Evolutionary conservation across 2,797 vertebrate species (phyloP).

Genomic region (Geotrypetes seraphini): DNA sequence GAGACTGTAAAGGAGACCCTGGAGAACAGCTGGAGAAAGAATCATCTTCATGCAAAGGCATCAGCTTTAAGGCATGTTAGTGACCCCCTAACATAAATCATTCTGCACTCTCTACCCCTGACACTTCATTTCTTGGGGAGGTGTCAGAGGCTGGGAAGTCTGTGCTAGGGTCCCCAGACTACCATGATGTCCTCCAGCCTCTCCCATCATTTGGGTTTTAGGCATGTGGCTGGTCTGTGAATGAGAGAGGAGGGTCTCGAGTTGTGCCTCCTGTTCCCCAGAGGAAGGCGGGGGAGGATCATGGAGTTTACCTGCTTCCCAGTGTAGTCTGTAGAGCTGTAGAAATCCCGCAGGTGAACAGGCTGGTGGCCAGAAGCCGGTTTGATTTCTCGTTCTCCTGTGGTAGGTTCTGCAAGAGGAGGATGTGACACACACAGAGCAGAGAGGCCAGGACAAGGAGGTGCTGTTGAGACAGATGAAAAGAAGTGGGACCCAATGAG

Average conservation of each 20-base stretch:
- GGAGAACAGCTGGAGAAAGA: no score
- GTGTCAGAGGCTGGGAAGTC: no score
- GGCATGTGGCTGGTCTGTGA: neutral
- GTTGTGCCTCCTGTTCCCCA: neutral
- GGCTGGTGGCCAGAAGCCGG: conserved; percentile 51
- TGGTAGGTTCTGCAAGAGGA: conserved; percentile 43
- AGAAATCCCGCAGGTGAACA: conserved; percentile 65
- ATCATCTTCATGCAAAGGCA: no score
- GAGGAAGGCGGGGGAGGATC: neutral
- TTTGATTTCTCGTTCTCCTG: conserved; percentile 17
- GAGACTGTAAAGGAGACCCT: no score
- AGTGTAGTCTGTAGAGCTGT: conserved; percentile 57
- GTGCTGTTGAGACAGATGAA: conserved; percentile 42
- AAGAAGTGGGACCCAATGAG: neutral
- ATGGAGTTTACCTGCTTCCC: conserved; percentile 59
- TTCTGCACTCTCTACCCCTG: no score
- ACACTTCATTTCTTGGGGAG: no score
- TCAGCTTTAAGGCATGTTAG: no score
- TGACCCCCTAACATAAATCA: no score
- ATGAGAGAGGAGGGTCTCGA: neutral
- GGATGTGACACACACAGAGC: conserved; percentile 53
- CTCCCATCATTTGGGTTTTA: no score
- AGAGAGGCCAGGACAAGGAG: conserved; percentile 60
- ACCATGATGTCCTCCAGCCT: no score
- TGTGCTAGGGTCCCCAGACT: no score